Evolutionary conservation across 1,140 invertebrate species (phyloP).

Genomic region (Euura lappo): DNA sequence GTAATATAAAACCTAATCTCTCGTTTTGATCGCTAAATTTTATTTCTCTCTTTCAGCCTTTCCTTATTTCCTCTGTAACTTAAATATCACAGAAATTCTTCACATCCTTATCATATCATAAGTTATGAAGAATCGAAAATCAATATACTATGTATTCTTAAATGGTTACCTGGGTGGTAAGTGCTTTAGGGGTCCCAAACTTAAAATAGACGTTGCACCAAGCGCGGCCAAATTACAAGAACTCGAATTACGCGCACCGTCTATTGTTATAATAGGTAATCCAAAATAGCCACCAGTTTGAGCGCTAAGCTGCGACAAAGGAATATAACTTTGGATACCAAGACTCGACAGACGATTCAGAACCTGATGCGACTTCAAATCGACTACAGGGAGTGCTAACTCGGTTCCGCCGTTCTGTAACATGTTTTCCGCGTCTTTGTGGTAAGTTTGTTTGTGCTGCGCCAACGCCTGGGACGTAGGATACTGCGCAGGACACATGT

Average conservation of each 20-base stretch:
- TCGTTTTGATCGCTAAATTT: background rate
- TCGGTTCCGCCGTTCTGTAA: conserved; percentile 59
- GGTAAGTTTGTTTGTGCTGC: conserved; percentile 74
- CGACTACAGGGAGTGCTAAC: conserved; percentile 74
- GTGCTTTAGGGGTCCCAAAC: conserved; percentile 72
- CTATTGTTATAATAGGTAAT: conserved; percentile 74
- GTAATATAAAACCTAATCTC: background rate
- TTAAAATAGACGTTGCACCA: conserved; percentile 70
- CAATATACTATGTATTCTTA: background rate
- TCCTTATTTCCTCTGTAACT: background rate
- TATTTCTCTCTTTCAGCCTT: background rate
- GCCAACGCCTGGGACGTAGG: conserved; percentile 69
- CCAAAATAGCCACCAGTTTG: conserved; percentile 70
- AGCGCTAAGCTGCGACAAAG: conserved; percentile 69
- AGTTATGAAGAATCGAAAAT: background rate
- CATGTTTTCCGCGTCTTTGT: conserved; percentile 61
- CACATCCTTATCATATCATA: background rate
- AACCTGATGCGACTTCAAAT: conserved; percentile 70
- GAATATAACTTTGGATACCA: conserved; percentile 77
- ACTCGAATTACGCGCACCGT: conserved; percentile 68
- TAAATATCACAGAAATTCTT: background rate
- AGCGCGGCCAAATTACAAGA: conserved; percentile 67
- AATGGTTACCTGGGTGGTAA: conserved; percentile 62
- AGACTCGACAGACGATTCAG: conserved; percentile 68
- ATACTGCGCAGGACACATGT: conserved; percentile 74